Evolutionary conservation across 2,888 invertebrate species (phyloP), one percentile per base, ranked within the genome.

Genomic region (Tetheella fluctuosa): DNA sequence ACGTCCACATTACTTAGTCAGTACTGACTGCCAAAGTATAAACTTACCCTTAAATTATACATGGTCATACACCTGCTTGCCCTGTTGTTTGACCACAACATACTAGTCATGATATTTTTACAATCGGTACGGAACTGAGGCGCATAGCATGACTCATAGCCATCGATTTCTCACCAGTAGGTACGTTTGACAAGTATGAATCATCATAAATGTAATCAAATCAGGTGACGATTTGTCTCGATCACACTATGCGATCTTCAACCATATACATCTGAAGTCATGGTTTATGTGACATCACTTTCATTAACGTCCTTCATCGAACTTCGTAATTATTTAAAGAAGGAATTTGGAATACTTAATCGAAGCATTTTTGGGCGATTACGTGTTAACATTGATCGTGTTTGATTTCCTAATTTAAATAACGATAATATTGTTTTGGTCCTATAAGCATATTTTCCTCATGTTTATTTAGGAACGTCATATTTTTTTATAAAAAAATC

Each of bases 161-260:
- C 2, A 20, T 48, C 48, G 48, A 48, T 48, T 20, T 48, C 48
- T 20, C 48, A 48, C 20, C 34, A 13, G 34, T n/a, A 39, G 6
- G n/a, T 10, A 48, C 48, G 48, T 48, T 48, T 48, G 48, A 48
- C 20, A 20, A 48, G n/a, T 10, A 20, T 48, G 48, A 48, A 48
- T 48, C 48, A 48, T 48, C 48, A 48, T 48, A 48, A n/a, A 48
- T 48, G 48, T 48, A 48, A 48, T 48, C 48, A 20, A 48, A 48
- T 48, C 48, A 20, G 69, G 64, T 74, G 69, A 74, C 74, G 70
- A 72, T 68, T 64, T 57, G 63, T 63, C 64, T 66, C 65, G 60
- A 68, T 65, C 60, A 66, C 53, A 59, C 39, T n/a, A 20, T 48
- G 6, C 17, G 42, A 42, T 42, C 5, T 42, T 42, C 15, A 42